Conservation (phyloP, 2,888 invertebrate species). For the Baccha elongata region DNA sequence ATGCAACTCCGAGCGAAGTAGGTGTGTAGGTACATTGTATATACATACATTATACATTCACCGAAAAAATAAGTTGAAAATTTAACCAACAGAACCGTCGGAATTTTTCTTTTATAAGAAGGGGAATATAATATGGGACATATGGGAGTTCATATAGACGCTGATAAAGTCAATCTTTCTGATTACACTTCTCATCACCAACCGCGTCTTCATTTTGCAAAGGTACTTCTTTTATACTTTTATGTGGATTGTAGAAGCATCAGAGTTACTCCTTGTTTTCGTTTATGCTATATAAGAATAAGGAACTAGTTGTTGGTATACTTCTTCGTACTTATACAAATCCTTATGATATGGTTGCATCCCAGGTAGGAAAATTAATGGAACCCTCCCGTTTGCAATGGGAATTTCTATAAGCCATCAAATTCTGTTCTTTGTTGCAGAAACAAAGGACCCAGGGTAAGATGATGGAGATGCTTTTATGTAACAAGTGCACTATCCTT, state of each 20-base stretch:
- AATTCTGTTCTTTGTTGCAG: conserved; percentile 52
- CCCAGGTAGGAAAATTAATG: conserved; percentile 65
- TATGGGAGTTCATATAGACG: conserved; percentile 39
- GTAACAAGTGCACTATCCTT: conserved; percentile 50
- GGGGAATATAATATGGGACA: conserved; percentile 18
- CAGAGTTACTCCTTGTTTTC: conserved; percentile 27
- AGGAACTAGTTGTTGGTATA: conserved; percentile 52
- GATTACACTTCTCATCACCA: conserved; percentile 61
- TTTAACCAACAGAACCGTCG: conserved; percentile 30
- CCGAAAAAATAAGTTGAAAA: conserved; percentile 34
- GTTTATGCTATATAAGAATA: conserved; percentile 36
- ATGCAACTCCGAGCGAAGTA: conserved; percentile 42
- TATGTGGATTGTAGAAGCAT: conserved; percentile 9
- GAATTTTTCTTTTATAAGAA: conserved; percentile 52
- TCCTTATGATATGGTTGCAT: conserved; percentile 49
- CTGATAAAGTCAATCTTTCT: conserved; percentile 63
- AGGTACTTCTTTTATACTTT: conserved; percentile 35
- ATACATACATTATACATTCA: too few species aligned
- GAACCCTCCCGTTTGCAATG: conserved; percentile 40
- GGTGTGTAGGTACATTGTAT: neutral
- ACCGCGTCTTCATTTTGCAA: conserved; percentile 69
- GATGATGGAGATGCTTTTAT: conserved; percentile 52
- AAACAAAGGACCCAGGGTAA: conserved; percentile 32
- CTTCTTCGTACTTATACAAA: conserved; percentile 37
- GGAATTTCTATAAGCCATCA: conserved; percentile 58